Evolutionary conservation across 1,140 invertebrate species (phyloP).

Genomic region (fruit fly (Drosophila melanogaster)): Release_6_plus_ISO1_MT NT_037436.4:15166501-15167000

Average conservation of each 20-base stretch:
- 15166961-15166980: constrained; percentile 68
- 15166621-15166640: too few relatives aligned
- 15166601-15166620: not conserved
- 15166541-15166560: constrained; percentile 66
- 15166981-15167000: constrained; percentile 62
- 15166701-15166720: constrained; percentile 76
- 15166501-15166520: constrained; percentile 79
- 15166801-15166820: not conserved
- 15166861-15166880: constrained; percentile 63
- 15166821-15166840: constrained; percentile 44
- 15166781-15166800: not conserved
- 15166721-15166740: constrained; percentile 69
- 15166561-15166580: constrained; percentile 80
- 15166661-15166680: constrained; percentile 50
- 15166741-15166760: constrained; percentile 52
- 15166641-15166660: constrained; percentile 7
- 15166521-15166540: constrained; percentile 63
- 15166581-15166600: constrained; percentile 65
- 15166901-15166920: constrained; percentile 68
- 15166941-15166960: constrained; percentile 61
- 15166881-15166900: constrained; percentile 77
- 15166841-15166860: constrained; percentile 48
- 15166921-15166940: constrained; percentile 51
- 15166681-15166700: constrained; percentile 81
- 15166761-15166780: constrained; percentile 1